These are phyloP conservation scores for Apomyelois bistriatella DNA, from an alignment of 2,888 invertebrate genomes.

Conservation along the genomic window DNA sequence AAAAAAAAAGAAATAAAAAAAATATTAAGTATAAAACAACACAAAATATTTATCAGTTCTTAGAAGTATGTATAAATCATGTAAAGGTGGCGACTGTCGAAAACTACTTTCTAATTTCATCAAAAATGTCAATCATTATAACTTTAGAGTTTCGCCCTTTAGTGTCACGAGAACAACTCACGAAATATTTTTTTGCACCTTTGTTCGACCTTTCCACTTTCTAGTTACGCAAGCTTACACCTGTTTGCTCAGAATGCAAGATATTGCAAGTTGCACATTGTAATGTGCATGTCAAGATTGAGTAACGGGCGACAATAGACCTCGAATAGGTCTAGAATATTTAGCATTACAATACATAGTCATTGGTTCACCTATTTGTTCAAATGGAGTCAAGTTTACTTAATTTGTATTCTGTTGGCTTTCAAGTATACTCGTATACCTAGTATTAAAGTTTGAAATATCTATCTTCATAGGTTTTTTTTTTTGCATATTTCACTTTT, in stretches of 20 bases:
- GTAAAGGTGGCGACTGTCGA: neutral
- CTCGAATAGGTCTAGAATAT: slow-evolving; percentile 4
- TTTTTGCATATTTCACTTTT: neutral
- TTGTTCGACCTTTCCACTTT: slow-evolving; percentile 13
- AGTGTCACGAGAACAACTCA: slow-evolving; percentile 4
- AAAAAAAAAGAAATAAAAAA: no score
- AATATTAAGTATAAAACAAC: no score
- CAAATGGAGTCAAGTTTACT: slow-evolving; percentile 10
- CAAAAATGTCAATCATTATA: neutral
- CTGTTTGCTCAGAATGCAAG: slow-evolving; percentile 7
- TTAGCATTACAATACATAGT: slow-evolving; percentile 2
- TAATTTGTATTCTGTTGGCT: neutral
- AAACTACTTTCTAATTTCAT: slow-evolving; percentile 5
- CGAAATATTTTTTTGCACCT: neutral
- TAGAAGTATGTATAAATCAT: no score
- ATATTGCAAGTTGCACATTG: neutral
- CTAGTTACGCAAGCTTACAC: slow-evolving; percentile 15
- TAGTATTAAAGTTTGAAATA: neutral
- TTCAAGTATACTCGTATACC: neutral
- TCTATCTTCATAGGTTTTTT: neutral
- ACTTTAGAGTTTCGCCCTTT: slow-evolving; percentile 6
- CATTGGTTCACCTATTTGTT: slow-evolving; percentile 6
- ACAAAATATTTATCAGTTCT: no score
- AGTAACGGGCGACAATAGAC: slow-evolving; percentile 2
- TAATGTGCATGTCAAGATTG: neutral